Conservation (phyloP, 2,888 invertebrate species). For the Brachyptera risi region DNA sequence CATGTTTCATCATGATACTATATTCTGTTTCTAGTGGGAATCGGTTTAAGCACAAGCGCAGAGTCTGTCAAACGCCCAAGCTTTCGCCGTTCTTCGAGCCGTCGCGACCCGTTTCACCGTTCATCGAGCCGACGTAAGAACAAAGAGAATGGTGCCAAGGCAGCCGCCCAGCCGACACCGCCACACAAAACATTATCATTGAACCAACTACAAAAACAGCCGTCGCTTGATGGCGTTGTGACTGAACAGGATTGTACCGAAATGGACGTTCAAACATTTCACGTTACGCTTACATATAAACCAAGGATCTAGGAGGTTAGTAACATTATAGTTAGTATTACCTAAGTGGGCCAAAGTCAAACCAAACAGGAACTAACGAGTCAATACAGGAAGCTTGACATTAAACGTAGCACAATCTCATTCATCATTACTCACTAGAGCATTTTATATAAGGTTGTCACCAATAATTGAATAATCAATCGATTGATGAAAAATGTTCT, state of each 20-base stretch:
- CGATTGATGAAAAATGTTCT: too few species aligned
- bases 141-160: conserved; percentile 47
- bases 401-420: too few species aligned
- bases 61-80: conserved; percentile 59
- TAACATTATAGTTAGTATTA: too few species aligned
- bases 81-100: conserved; percentile 50
- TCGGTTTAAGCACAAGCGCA: conserved; percentile 57
- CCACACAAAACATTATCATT: conserved; percentile 10
- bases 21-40: conserved; percentile 5
- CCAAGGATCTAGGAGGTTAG: conserved; percentile 46
- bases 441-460: too few species aligned
- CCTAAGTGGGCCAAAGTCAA: too few species aligned
- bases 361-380: too few species aligned
- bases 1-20: too few species aligned
- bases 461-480: too few species aligned
- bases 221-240: conserved; percentile 31
- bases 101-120: conserved; percentile 46
- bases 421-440: too few species aligned
- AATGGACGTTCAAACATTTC: conserved; percentile 50
- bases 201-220: conserved; percentile 30
- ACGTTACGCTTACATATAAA: conserved; percentile 50
- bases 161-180: conserved; percentile 7
- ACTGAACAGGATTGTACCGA: conserved; percentile 49
- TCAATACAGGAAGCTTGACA: too few species aligned
- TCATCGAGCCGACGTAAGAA: conserved; percentile 50